phyloP scores from a whole-genome alignment of 2,888 invertebrate species.

The Blera fallax region DNA sequence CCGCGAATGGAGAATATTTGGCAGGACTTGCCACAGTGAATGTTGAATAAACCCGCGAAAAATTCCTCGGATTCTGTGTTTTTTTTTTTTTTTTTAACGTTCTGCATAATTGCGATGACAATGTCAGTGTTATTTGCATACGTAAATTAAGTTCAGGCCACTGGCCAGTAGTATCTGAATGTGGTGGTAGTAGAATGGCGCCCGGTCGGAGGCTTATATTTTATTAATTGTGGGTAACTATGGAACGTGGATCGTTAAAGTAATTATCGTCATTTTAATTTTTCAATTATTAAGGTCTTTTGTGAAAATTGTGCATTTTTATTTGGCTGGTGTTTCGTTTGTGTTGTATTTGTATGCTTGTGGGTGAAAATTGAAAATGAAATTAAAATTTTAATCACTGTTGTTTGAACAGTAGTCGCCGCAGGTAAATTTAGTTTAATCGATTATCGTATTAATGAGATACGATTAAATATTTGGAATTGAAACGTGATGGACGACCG shows the following conservation, averaged over 20 bases:
- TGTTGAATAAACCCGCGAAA: background rate
- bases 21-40: background rate
- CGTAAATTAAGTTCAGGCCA: conserved; percentile 48
- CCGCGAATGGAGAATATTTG: background rate
- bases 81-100: conserved; percentile 27
- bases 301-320: conserved; percentile 21
- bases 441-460: conserved; percentile 54
- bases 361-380: conserved; percentile 16
- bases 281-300: conserved; percentile 65
- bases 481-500: conserved; percentile 36
- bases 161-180: background rate
- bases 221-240: conserved; percentile 44
- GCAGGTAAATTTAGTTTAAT: conserved; percentile 64
- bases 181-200: background rate
- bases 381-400: conserved; percentile 37
- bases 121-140: conserved; percentile 67
- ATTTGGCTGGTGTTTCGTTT: background rate
- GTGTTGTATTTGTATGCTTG: background rate
- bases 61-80: conserved; percentile 26
- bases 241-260: conserved; percentile 56
- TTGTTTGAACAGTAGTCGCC: conserved; percentile 8
- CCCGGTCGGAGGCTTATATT: conserved; percentile 16
- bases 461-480: conserved; percentile 51
- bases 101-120: conserved; percentile 63
- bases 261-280: conserved; percentile 67